A percentile compares a stretch with the other conserved stretches of the same genome.
These are phyloP conservation scores for Aporophyla nigra DNA, from an alignment of 2,888 invertebrate genomes.

Conservation along the genomic window DNA sequence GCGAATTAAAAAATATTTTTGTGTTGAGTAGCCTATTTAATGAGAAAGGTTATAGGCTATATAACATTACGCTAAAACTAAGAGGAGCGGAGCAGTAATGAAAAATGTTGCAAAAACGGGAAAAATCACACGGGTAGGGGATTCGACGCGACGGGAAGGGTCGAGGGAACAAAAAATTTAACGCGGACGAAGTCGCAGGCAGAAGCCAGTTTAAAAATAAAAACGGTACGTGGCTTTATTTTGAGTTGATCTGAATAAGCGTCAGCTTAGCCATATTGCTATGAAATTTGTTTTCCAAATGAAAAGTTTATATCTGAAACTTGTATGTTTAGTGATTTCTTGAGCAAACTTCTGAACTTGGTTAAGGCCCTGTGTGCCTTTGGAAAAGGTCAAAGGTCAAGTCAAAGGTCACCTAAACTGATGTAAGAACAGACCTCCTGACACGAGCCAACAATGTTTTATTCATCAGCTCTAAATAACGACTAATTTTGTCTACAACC, in stretches of 20 bases:
- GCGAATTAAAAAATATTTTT: too few species aligned
- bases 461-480: background rate
- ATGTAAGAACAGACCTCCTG: background rate
- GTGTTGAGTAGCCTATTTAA: too few species aligned
- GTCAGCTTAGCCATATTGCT: background rate
- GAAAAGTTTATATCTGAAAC: too few species aligned
- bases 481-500: background rate
- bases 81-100: too few species aligned
- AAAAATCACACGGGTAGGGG: too few species aligned
- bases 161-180: too few species aligned
- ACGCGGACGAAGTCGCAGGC: too few species aligned
- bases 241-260: background rate
- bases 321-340: background rate
- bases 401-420: background rate
- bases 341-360: background rate
- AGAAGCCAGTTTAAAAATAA: too few species aligned
- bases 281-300: background rate
- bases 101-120: too few species aligned
- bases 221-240: background rate
- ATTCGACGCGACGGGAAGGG: too few species aligned
- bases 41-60: too few species aligned
- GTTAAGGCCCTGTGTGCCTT: slow-evolving; percentile 14
- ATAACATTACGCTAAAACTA: too few species aligned
- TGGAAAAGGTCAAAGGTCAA: slow-evolving; percentile 26
- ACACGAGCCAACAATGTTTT: background rate